Percentiles rank a stretch among this genome's conserved stretches.
phyloP scores from a whole-genome alignment of 2,797 vertebrate genomes.

The Heteromormyrus szaboi region DNA sequence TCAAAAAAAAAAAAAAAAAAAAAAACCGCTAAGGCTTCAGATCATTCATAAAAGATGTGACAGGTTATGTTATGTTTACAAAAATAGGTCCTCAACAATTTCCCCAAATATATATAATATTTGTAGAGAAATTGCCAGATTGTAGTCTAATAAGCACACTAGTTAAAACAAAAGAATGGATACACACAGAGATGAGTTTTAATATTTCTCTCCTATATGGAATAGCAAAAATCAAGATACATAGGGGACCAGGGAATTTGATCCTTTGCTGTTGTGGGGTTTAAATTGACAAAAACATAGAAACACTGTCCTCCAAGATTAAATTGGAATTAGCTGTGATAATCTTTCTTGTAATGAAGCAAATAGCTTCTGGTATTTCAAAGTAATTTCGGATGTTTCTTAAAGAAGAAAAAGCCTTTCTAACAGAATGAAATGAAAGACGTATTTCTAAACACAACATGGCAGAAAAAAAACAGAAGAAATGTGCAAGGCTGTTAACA shows the following conservation, averaged over 20 bases:
- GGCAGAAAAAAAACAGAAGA: not conserved
- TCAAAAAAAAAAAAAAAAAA: not conserved
- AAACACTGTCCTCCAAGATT: not conserved
- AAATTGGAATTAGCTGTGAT: not conserved
- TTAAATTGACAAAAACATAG: not conserved
- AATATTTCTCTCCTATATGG: not conserved
- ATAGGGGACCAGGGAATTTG: not conserved
- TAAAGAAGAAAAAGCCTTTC: not conserved
- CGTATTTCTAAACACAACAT: not conserved
- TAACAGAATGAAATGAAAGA: not conserved
- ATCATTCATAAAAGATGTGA: not conserved
- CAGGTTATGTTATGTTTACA: not conserved
- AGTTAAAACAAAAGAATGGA: not conserved
- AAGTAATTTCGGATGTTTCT: not conserved
- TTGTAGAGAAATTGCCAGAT: not conserved
- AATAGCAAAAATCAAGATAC: not conserved
- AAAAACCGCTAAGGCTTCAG: not conserved
- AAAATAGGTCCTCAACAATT: not conserved
- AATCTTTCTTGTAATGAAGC: conserved; percentile 4
- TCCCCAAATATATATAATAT: not conserved
- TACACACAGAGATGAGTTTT: not conserved
- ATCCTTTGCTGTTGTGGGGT: not conserved
- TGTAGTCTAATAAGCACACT: not conserved
- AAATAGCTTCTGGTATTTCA: not conserved
- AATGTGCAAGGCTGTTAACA: conserved; percentile 25